Conservation (phyloP, 2,113 vertebrate species). For the Electrona antarctica region DNA sequence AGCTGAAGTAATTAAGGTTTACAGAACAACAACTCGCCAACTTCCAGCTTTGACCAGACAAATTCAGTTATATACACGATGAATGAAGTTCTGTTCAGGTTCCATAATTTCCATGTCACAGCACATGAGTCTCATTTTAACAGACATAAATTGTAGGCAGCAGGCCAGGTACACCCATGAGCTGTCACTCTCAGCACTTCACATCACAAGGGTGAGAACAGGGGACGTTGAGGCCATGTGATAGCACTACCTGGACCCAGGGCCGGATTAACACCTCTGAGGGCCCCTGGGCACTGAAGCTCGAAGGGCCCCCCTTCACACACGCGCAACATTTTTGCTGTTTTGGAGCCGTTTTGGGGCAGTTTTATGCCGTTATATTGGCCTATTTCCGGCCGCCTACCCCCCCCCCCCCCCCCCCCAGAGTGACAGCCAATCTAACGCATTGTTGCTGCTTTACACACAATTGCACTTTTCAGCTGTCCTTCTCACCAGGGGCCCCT, state of each 20-base stretch:
- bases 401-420: too few species aligned
- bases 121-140: slow-evolving; percentile 12
- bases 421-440: too few species aligned
- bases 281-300: too few species aligned
- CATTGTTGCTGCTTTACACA: too few species aligned
- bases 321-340: too few species aligned
- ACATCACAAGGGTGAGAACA: slow-evolving; percentile 29
- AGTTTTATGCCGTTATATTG: too few species aligned
- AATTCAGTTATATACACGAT: slow-evolving; percentile 1
- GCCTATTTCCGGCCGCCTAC: too few species aligned
- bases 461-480: too few species aligned
- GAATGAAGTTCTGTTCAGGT: not conserved
- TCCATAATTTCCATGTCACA: not conserved
- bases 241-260: not conserved
- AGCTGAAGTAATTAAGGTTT: not conserved
- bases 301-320: too few species aligned
- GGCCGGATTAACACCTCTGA: too few species aligned
- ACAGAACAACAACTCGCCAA: slow-evolving; percentile 7
- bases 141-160: slow-evolving; percentile 12
- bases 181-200: slow-evolving; percentile 19
- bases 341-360: too few species aligned
- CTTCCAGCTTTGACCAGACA: not conserved
- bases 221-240: slow-evolving; percentile 25
- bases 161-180: slow-evolving; percentile 2
- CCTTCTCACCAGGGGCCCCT: too few species aligned